Evolutionary conservation across 1,140 invertebrate species (phyloP).

Genomic region (Ctenoplectra terminalis): DNA sequence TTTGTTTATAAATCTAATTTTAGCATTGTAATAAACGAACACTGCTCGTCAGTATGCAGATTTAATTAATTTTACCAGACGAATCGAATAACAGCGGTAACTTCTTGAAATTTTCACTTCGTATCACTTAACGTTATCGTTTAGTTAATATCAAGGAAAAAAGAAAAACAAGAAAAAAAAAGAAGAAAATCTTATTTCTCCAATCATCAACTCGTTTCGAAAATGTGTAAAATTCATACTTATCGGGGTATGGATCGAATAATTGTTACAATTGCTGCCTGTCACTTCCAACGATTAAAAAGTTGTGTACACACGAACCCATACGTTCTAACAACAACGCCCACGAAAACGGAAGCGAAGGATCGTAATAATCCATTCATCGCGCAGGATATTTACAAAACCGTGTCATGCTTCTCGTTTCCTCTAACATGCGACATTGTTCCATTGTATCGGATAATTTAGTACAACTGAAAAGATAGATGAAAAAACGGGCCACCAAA

Average conservation of each 20-base stretch:
- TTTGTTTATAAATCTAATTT: not conserved
- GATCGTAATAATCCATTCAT: slow-evolving; percentile 19
- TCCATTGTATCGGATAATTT: not conserved
- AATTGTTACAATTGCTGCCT: not conserved
- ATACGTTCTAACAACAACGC: not conserved
- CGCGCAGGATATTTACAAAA: slow-evolving; percentile 15
- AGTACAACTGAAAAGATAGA: too few relatives aligned
- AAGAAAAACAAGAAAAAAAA: too few relatives aligned
- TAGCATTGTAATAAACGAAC: not conserved
- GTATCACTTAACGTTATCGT: not conserved
- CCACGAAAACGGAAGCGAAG: slow-evolving; percentile 22
- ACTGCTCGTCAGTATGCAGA: not conserved
- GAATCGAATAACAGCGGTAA: not conserved
- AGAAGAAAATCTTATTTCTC: too few relatives aligned
- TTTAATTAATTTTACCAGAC: not conserved
- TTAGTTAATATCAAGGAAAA: too few relatives aligned
- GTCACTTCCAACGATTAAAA: not conserved
- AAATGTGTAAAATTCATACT: not conserved
- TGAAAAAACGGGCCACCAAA: too few relatives aligned
- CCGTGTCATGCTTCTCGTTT: slow-evolving; percentile 5
- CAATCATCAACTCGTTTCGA: too few relatives aligned
- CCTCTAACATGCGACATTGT: not conserved
- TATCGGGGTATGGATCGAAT: not conserved
- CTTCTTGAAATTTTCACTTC: slow-evolving; percentile 4
- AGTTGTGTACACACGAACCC: not conserved